Conservation (phyloP, 2,888 invertebrate genomes). For the Ganaspis brasiliensis region DNA sequence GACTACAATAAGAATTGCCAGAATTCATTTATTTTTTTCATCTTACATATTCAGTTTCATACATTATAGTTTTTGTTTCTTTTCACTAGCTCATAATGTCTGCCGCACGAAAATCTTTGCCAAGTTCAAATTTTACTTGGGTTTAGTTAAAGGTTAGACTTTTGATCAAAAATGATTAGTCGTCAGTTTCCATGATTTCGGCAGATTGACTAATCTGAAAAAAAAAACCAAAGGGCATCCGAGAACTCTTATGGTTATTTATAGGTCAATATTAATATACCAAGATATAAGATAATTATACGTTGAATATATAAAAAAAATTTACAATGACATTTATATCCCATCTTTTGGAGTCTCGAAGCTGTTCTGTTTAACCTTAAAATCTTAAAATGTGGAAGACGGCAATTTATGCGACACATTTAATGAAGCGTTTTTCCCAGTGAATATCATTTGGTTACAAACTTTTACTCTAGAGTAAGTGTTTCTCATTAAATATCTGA, state of each 20-base stretch:
- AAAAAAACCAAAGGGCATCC: no score
- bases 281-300: neutral
- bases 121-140: no score
- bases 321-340: slow-evolving; percentile 1
- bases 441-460: no score
- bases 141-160: no score
- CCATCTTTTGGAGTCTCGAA: neutral
- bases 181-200: no score
- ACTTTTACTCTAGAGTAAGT: no score
- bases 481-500: no score
- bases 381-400: neutral
- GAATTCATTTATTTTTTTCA: neutral
- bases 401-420: neutral
- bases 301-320: neutral
- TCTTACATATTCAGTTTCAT: neutral
- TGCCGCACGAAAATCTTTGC: neutral
- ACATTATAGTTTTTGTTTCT: neutral
- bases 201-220: no score
- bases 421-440: neutral
- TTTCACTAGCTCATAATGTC: neutral
- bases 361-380: neutral
- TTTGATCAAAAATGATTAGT: no score
- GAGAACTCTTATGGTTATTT: no score
- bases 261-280: neutral
- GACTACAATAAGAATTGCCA: neutral